Conservation (phyloP, 2,888 invertebrate genomes). For the Apotomis betuletana region DNA sequence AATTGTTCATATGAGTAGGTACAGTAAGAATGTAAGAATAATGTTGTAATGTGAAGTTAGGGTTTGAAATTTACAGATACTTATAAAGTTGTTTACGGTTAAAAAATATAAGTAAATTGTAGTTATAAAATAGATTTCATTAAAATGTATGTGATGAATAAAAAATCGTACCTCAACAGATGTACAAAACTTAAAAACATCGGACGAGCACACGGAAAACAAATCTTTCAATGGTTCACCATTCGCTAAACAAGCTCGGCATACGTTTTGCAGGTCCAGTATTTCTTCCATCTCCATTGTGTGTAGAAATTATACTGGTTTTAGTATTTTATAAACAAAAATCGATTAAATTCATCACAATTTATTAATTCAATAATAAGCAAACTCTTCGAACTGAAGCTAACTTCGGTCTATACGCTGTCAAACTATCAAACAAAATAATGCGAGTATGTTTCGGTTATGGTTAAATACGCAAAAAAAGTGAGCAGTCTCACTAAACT, state of each 20-base stretch:
- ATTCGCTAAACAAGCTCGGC: conserved; percentile 73
- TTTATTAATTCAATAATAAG: background rate
- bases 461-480: conserved; percentile 2
- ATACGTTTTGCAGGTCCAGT: conserved; percentile 70
- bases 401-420: background rate
- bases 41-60: too few relatives aligned
- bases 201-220: conserved; percentile 69
- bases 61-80: too few relatives aligned
- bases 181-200: conserved; percentile 76
- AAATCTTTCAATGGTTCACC: conserved; percentile 72
- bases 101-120: too few relatives aligned
- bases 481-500: background rate
- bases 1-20: background rate
- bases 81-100: too few relatives aligned
- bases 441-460: background rate
- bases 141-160: too few relatives aligned
- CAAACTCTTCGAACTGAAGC: background rate
- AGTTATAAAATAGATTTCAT: too few relatives aligned
- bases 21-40: too few relatives aligned
- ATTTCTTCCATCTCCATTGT: conserved; percentile 54
- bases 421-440: conserved; percentile 15
- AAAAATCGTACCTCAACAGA: conserved; percentile 70
- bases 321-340: background rate
- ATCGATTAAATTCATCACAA: background rate
- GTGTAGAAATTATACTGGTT: background rate